A percentile compares a stretch with the other conserved stretches of the same genome.
These are phyloP conservation scores for Vanessa tameamea DNA, from an alignment of 1,140 invertebrate genomes.

Conservation along the genomic window DNA sequence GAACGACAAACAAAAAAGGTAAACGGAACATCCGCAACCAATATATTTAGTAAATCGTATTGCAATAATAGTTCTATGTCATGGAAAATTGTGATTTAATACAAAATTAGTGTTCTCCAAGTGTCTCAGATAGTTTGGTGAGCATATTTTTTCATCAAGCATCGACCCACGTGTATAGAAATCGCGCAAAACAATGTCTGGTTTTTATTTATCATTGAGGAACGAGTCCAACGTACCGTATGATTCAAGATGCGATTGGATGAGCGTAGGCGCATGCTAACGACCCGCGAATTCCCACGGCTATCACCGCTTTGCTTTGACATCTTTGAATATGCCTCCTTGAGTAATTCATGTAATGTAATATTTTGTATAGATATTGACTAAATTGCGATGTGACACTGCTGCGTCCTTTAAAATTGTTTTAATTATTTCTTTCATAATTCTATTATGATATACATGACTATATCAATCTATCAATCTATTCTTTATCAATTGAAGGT, in stretches of 20 bases:
- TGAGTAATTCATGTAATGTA: not conserved
- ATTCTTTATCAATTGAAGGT: too few relatives aligned
- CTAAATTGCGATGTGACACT: too few relatives aligned
- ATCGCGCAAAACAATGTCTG: conserved; percentile 23
- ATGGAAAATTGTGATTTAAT: not conserved
- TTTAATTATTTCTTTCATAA: too few relatives aligned
- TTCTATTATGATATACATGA: too few relatives aligned
- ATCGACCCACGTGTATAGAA: conserved; percentile 25
- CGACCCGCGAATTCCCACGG: conserved; percentile 41
- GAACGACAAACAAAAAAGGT: not conserved
- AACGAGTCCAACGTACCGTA: conserved; percentile 36
- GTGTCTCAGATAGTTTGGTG: not conserved
- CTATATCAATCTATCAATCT: too few relatives aligned
- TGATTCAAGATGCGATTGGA: conserved; percentile 35
- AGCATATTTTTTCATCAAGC: conserved; percentile 1
- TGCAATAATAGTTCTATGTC: not conserved
- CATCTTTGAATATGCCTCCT: not conserved
- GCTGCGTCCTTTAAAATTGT: too few relatives aligned
- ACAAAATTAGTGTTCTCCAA: not conserved
- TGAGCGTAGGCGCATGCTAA: conserved; percentile 42
- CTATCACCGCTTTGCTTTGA: conserved; percentile 16
- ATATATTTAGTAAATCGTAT: not conserved
- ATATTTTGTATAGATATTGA: not conserved
- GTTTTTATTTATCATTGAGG: conserved; percentile 28
- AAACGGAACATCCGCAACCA: not conserved